Evolutionary conservation across 2,797 vertebrate genomes (phyloP), one percentile per base, ranked within the genome.

Genomic region (Hozukius guyotensis): DNA sequence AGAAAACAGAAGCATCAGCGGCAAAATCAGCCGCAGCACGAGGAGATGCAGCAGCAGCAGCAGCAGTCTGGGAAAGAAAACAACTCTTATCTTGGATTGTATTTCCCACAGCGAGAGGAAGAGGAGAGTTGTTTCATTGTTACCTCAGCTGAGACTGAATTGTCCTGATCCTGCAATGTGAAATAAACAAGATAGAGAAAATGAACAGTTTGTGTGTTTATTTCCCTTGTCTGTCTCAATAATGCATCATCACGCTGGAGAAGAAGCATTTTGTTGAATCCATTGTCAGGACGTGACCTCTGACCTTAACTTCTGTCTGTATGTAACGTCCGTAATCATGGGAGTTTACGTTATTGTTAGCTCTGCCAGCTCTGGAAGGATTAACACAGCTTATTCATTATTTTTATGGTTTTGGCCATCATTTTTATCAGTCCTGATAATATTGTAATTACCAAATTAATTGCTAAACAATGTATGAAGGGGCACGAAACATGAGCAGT

Each of bases 1-100:
- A 66, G 79, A 75, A 75, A 88, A 70, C 75, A 78, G 53, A 65
- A 29, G 73, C 66, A 63, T 65, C 38, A 27, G 77, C 31, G 11
- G 80, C 74, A 81, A 55, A 63, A 85, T 61, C 76, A 70, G 67
- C 77, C 85, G 69, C 32, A 57, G 24, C 52, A 42, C 0, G 6
- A 61, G n/a, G 25, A 67, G 13, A 31, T 13, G 55, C 56, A 61
- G 46, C 64, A 67, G 62, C 67, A 67, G 62, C 67, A 65, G 62
- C 31, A 52, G 59, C 46, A 34, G 60, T 3, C 46, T 25, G 49
- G 32, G 46, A 71, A 38, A 24, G 24, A 82, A 84, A 86, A 78
- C 66, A 61, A 74, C 46, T 29, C 67, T 59, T 27, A 66, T 81
- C 72, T 78, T 14, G 25, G 59, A 61, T 71, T 74, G 16, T 25